Percentiles rank a stretch among this genome's conserved stretches.
These are phyloP conservation scores for Gymnosoma rotundatum DNA, from an alignment of 2,888 invertebrate species.

Conservation along the genomic window DNA sequence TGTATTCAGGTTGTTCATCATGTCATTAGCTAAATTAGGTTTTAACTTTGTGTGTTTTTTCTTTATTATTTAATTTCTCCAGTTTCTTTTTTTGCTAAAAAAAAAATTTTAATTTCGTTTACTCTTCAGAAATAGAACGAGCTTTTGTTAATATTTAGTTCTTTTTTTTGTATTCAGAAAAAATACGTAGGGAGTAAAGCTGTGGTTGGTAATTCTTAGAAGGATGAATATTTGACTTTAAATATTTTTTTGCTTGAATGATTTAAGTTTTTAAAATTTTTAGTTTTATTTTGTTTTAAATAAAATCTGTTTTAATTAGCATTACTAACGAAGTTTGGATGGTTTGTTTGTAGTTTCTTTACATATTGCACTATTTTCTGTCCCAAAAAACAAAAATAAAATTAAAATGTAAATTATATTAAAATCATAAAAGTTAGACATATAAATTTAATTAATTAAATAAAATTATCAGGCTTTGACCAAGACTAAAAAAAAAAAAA, in stretches of 20 bases:
- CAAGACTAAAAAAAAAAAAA: too few relatives aligned
- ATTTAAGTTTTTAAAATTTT: neutral
- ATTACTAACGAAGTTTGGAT: too few relatives aligned
- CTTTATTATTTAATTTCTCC: slow-evolving; percentile 20
- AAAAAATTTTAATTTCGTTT: slow-evolving; percentile 44
- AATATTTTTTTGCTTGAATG: slow-evolving; percentile 29
- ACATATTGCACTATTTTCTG: too few relatives aligned
- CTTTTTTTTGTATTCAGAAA: slow-evolving; percentile 3
- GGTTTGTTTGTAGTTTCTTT: too few relatives aligned
- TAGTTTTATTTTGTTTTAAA: neutral
- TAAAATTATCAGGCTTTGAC: too few relatives aligned
- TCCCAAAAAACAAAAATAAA: too few relatives aligned
- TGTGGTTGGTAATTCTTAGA: slow-evolving; percentile 7
- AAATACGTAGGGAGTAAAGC: neutral
- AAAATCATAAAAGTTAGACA: too few relatives aligned
- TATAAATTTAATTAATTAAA: too few relatives aligned
- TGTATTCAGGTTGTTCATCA: slow-evolving; percentile 57
- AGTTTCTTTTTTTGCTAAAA: slow-evolving; percentile 38
- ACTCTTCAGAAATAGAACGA: neutral
- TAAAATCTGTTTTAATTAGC: neutral
- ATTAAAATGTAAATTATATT: too few relatives aligned
- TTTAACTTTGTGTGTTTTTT: slow-evolving; percentile 54
- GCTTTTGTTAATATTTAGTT: slow-evolving; percentile 3
- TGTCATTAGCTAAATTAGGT: slow-evolving; percentile 70
- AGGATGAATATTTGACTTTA: slow-evolving; percentile 43